Percentiles rank a stretch among this genome's conserved stretches.
Evolutionary conservation across 2,888 invertebrate genomes (phyloP).

Genomic region (Oscheius sp.): DNA sequence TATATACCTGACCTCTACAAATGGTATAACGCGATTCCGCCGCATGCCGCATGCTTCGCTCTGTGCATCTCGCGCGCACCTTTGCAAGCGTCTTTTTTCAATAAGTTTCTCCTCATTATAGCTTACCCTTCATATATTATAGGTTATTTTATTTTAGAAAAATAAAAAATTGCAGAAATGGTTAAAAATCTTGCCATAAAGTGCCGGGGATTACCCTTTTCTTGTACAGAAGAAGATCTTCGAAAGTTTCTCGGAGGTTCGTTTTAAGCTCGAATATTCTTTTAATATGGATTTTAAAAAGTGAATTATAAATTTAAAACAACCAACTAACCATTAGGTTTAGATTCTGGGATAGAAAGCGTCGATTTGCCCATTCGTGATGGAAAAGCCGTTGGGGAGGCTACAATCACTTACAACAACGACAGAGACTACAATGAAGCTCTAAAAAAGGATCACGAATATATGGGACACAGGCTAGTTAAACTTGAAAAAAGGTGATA

Average conservation of each 20-base stretch:
- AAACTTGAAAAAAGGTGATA: neutral
- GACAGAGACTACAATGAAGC: slow-evolving; percentile 41
- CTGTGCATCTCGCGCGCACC: too few relatives aligned
- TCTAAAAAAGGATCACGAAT: slow-evolving; percentile 46
- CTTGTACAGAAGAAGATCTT: slow-evolving; percentile 41
- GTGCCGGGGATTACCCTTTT: slow-evolving; percentile 28
- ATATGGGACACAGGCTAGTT: slow-evolving; percentile 43
- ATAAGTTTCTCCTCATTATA: too few relatives aligned
- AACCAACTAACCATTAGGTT: neutral
- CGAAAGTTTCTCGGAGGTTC: slow-evolving; percentile 44
- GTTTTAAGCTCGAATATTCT: neutral
- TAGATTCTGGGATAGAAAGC: slow-evolving; percentile 40
- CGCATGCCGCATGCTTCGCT: too few relatives aligned
- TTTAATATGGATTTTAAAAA: neutral
- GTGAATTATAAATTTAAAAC: too few relatives aligned
- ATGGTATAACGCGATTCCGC: too few relatives aligned
- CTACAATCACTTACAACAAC: slow-evolving; percentile 36
- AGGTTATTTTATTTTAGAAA: too few relatives aligned
- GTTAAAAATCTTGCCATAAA: slow-evolving; percentile 27
- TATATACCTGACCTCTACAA: too few relatives aligned
- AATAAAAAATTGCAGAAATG: slow-evolving; percentile 25
- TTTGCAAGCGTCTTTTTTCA: neutral
- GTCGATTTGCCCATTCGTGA: slow-evolving; percentile 41
- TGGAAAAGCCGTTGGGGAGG: slow-evolving; percentile 44
- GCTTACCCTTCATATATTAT: too few relatives aligned